A percentile compares a stretch with the other conserved stretches of the same genome.
phyloP scores from a whole-genome alignment of 2,797 vertebrate species.

The Dallia pectoralis region DNA sequence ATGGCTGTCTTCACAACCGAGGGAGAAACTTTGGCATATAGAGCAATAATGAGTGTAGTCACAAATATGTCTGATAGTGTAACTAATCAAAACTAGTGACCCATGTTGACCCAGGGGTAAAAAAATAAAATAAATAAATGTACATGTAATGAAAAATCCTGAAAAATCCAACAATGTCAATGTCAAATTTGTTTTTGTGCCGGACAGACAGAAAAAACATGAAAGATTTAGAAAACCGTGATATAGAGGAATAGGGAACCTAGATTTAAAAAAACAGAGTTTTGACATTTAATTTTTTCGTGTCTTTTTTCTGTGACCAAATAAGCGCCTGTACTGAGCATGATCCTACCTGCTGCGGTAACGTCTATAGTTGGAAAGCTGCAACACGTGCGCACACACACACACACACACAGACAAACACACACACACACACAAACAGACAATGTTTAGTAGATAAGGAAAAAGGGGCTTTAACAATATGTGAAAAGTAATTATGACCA shows the following conservation, averaged over 20 bases:
- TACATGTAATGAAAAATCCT: no score
- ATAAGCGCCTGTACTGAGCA: neutral
- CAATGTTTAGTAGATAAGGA: neutral
- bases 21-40: slow-evolving; percentile 39
- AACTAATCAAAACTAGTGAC: neutral
- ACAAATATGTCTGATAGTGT: neutral
- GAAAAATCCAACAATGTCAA: neutral
- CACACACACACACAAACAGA: neutral
- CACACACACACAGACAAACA: neutral
- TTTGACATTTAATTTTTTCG: neutral
- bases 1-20: slow-evolving; percentile 39
- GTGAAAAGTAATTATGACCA: neutral
- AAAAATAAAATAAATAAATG: neutral
- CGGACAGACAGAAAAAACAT: no score
- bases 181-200: neutral
- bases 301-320: neutral
- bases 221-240: neutral
- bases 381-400: slow-evolving; percentile 19
- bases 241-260: neutral
- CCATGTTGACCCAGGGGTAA: neutral
- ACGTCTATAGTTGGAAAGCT: slow-evolving; percentile 49
- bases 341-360: slow-evolving; percentile 54
- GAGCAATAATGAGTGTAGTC: slow-evolving; percentile 7
- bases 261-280: neutral
- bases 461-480: neutral